phyloP scores from a whole-genome alignment of 2,797 vertebrate species.

The Gymnoscopelus microlampas region DNA sequence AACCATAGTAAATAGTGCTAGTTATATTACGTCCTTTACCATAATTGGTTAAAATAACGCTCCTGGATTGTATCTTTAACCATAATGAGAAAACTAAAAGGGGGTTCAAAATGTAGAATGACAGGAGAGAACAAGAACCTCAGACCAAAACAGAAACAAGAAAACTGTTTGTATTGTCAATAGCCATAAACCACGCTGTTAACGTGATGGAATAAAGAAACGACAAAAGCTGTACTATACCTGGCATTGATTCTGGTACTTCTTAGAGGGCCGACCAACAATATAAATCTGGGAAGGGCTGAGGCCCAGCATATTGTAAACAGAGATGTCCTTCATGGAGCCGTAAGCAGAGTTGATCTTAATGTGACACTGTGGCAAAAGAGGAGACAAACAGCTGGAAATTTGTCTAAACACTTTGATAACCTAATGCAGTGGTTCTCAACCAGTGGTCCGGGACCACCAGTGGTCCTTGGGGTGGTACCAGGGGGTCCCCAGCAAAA shows the following conservation, averaged over 20 bases:
- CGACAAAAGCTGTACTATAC: constrained; percentile 69
- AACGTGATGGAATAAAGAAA: background rate
- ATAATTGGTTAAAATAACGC: too few relatives aligned
- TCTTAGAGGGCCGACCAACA: constrained; percentile 95
- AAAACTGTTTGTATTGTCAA: background rate
- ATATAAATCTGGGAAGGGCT: constrained; percentile 95
- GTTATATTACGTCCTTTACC: too few relatives aligned
- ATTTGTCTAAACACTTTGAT: constrained; percentile 32
- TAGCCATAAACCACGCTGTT: background rate
- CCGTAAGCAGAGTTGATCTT: constrained; percentile 96
- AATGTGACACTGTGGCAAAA: constrained; percentile 90
- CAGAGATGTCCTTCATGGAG: constrained; percentile 98
- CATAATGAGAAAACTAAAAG: background rate
- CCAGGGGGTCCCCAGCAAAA: too few relatives aligned
- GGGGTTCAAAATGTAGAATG: background rate
- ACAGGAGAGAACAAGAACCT: constrained; percentile 1
- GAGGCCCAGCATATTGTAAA: constrained; percentile 95
- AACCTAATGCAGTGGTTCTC: constrained; percentile 9
- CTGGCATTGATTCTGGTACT: constrained; percentile 97
- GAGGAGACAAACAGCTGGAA: constrained; percentile 34
- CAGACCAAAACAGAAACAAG: constrained; percentile 7
- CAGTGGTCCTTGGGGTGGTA: too few relatives aligned
- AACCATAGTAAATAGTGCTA: too few relatives aligned
- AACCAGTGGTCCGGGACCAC: too few relatives aligned
- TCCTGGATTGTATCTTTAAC: background rate